Conservation (phyloP, 2,888 invertebrate genomes). For the Drosophila macrospina region DNA sequence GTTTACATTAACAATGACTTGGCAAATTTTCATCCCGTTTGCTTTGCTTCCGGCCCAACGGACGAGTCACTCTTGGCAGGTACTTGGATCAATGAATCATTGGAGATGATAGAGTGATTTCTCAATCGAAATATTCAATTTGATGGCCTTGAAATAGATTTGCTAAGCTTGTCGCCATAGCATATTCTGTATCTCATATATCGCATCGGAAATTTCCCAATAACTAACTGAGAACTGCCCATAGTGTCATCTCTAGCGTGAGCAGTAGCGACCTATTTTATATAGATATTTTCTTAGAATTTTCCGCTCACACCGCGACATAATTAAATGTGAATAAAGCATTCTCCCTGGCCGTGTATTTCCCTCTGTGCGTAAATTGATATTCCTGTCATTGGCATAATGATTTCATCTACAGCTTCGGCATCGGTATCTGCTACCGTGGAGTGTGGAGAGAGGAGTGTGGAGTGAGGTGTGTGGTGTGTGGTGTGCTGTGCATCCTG, state of each 20-base stretch:
- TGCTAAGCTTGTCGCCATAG: neutral
- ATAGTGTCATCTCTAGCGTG: constrained; percentile 5
- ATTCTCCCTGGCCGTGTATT: constrained; percentile 22
- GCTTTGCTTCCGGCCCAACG: constrained; percentile 70
- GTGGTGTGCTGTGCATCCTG: constrained; percentile 55
- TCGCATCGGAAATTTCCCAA: too few species aligned
- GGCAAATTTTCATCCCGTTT: constrained; percentile 70
- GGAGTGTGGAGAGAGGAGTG: too few species aligned
- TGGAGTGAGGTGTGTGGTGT: too few species aligned
- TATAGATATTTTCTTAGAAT: constrained; percentile 9
- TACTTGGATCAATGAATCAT: constrained; percentile 10
- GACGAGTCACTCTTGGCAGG: constrained; percentile 5
- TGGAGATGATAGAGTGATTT: constrained; percentile 13
- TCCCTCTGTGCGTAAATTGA: constrained; percentile 72
- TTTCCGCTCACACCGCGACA: constrained; percentile 31
- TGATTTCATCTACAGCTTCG: constrained; percentile 56
- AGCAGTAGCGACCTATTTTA: neutral
- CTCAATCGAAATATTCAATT: neutral
- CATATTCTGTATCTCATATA: too few species aligned
- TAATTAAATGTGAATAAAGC: constrained; percentile 62
- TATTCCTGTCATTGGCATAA: constrained; percentile 75
- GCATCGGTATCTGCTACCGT: constrained; percentile 44
- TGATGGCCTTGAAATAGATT: neutral
- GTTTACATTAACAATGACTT: constrained; percentile 65
- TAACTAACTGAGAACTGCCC: neutral